Evolutionary conservation across 2,888 invertebrate species (phyloP).

Genomic region (Sinelater perroti): DNA sequence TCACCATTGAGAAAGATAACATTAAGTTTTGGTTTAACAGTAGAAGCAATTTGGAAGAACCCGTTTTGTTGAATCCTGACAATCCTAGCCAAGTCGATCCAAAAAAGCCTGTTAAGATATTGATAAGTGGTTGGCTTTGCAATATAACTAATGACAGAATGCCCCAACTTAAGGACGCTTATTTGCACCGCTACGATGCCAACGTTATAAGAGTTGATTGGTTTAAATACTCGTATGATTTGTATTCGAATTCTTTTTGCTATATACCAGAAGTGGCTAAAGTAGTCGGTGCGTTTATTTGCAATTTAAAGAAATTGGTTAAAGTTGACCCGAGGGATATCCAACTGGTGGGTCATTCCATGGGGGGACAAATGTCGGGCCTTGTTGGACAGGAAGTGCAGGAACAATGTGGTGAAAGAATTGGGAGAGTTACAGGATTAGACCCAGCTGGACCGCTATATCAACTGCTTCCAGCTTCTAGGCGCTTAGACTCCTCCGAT

Average conservation of each 20-base stretch:
- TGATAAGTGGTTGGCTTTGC: slow-evolving; percentile 24
- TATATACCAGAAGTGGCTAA: slow-evolving; percentile 3
- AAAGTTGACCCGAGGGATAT: neutral
- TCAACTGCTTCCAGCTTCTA: neutral
- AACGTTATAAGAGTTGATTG: slow-evolving; percentile 26
- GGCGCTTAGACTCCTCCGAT: slow-evolving; percentile 8
- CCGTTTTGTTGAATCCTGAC: neutral
- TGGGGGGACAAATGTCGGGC: slow-evolving; percentile 20
- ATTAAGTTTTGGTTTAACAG: slow-evolving; percentile 10
- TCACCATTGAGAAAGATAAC: neutral
- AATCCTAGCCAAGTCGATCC: slow-evolving; percentile 4
- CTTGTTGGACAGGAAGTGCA: neutral
- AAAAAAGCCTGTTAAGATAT: neutral
- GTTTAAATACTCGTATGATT: neutral
- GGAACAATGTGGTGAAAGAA: neutral
- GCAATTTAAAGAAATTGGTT: slow-evolving; percentile 1
- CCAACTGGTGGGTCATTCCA: slow-evolving; percentile 23
- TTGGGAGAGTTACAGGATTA: slow-evolving; percentile 12
- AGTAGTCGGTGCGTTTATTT: slow-evolving; percentile 11
- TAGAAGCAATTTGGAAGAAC: neutral
- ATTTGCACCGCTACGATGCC: slow-evolving; percentile 17
- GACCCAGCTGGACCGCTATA: slow-evolving; percentile 17
- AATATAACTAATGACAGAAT: neutral
- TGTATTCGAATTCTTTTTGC: slow-evolving; percentile 4
- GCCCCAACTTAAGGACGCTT: slow-evolving; percentile 15